These are phyloP conservation scores for Leptatherina wallacei DNA, from an alignment of 2,797 vertebrate species.

Conservation along the genomic window DNA sequence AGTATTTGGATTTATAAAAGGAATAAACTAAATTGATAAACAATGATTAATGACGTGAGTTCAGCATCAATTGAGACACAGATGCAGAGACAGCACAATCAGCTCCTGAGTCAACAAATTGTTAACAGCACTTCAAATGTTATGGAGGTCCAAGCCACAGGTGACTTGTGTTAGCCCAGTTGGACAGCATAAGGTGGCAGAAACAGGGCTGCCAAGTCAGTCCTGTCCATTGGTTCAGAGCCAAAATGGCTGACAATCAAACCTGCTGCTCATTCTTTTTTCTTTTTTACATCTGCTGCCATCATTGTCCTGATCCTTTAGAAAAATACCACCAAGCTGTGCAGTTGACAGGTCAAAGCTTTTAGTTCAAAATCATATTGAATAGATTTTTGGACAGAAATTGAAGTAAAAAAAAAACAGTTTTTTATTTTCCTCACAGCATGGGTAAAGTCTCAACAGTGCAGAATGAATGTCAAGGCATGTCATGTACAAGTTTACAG, in stretches of 20 bases:
- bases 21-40: constrained; percentile 13
- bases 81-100: constrained; percentile 5
- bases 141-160: constrained; percentile 33
- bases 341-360: constrained; percentile 43
- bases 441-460: constrained; percentile 7
- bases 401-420: constrained; percentile 3
- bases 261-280: constrained; percentile 35
- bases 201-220: constrained; percentile 37
- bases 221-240: constrained; percentile 21
- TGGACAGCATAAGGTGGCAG: constrained; percentile 30
- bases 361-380: constrained; percentile 32
- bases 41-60: neutral
- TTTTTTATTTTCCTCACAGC: constrained; percentile 30
- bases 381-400: constrained; percentile 19
- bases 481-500: constrained; percentile 1
- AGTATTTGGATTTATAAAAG: constrained; percentile 8
- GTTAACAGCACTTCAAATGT: constrained; percentile 18
- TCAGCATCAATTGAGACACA: neutral
- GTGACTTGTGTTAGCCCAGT: constrained; percentile 42
- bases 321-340: constrained; percentile 41
- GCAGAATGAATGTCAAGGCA: constrained; percentile 33
- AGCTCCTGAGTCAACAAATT: constrained; percentile 25
- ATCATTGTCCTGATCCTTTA: constrained; percentile 26
- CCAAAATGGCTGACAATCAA: constrained; percentile 31
- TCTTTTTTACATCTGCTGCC: constrained; percentile 5